Evolutionary conservation across 2,888 invertebrate genomes (phyloP), one percentile per base, ranked within the genome.

Genomic region (Psococerastis gibbosa): DNA sequence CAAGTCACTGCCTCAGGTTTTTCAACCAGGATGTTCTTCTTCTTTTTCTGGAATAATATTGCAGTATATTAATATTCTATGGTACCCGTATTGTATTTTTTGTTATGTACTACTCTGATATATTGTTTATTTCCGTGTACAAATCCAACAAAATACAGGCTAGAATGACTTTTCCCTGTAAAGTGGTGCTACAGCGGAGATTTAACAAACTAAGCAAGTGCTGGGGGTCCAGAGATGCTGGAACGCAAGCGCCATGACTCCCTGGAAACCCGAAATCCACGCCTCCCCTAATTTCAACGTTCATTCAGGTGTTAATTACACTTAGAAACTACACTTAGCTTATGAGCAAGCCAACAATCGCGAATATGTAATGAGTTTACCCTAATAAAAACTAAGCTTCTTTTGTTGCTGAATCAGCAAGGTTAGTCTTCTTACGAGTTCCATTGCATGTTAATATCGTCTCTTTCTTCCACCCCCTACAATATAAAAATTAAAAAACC

Each of bases 301-400:
- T 38, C 38, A 38, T 38, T 38, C 20, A 38, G 38, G 38, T 38
- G 38, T 38, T 38, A 38, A 38, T 38, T 38, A 38, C 17, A 38
- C 38, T 18, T 38, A 38, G 22, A 38, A 38, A 17, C 38, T 22
- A 38, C 22, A 20, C 22, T 38, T 38, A 38, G 18, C 38, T 38
- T 38, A 38, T 3, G 17, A 6, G 27, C 27, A 27, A 27, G 11
- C 27, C 27, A 6, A 27, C 6, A 38, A 15, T 17, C 18, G 6
- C 38, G 8, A 38, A 38, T 38, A 38, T 38, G 17, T 38, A 38
- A 27, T 38, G 17, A 38, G 22, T 20, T 20, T 20, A 15, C 20
- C 17, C 22, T 38, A 38, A 38, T 15, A 18, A 33, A 38, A 20
- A 20, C 17, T 38, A 15, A 38, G 16, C 13, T 18, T 38, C 22